phyloP scores from a whole-genome alignment of 2,888 invertebrate genomes.

The Sarcophaga rosellei region DNA sequence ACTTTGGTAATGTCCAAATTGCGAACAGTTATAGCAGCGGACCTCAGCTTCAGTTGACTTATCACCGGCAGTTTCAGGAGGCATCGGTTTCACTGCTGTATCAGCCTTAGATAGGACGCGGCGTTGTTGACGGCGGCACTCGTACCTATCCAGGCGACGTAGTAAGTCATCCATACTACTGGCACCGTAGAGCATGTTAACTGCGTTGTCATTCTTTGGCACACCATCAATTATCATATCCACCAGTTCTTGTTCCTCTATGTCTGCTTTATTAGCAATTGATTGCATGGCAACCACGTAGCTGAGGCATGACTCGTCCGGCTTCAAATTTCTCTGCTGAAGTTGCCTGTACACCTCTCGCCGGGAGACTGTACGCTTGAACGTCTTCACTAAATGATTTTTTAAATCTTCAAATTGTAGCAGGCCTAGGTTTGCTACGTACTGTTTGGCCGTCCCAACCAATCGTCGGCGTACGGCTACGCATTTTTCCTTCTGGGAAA shows the following conservation, averaged over 20 bases:
- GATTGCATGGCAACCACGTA: no score
- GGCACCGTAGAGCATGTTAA: neutral
- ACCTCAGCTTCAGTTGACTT: neutral
- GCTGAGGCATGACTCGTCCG: no score
- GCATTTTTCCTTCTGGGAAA: no score
- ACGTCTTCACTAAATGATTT: neutral
- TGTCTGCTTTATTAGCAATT: neutral
- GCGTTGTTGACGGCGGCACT: slow-evolving; percentile 9
- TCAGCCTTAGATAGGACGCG: neutral
- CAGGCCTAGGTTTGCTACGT: neutral
- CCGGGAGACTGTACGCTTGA: neutral
- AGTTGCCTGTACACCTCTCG: no score
- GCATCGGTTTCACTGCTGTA: neutral
- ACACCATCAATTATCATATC: slow-evolving; percentile 6
- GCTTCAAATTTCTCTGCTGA: no score
- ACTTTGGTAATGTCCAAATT: neutral
- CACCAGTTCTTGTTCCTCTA: neutral
- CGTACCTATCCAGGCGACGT: slow-evolving; percentile 1
- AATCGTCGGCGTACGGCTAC: neutral
- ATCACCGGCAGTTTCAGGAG: neutral
- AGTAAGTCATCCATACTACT: slow-evolving; percentile 2
- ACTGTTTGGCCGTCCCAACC: neutral
- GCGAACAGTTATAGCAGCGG: neutral
- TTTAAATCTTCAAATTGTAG: neutral
- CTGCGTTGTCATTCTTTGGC: neutral